Evolutionary conservation across 2,113 vertebrate genomes (phyloP).

Genomic region (Piprites chloris): DNA sequence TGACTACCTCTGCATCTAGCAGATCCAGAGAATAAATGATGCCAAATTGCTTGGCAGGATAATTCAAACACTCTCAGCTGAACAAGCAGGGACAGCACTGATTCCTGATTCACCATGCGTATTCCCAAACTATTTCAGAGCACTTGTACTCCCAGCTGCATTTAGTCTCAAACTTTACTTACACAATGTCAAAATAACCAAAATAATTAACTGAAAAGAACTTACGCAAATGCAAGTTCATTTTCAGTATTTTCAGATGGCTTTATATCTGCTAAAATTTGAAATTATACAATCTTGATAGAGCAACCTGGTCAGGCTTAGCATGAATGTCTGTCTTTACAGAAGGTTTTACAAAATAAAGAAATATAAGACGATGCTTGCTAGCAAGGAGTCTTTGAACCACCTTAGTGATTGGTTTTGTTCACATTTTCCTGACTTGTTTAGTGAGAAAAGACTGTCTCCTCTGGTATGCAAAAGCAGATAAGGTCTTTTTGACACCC

Average conservation of each 20-base stretch:
- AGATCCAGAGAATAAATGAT: neutral
- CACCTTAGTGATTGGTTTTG: neutral
- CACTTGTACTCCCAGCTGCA: neutral
- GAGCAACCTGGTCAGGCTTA: neutral
- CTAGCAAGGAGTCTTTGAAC: neutral
- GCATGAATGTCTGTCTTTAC: neutral
- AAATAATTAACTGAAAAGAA: neutral
- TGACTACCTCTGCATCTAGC: neutral
- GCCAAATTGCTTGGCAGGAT: slow-evolving; percentile 18
- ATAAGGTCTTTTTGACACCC: neutral
- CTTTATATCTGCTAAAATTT: neutral
- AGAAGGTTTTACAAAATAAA: neutral
- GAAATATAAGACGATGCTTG: neutral
- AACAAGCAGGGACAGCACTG: neutral
- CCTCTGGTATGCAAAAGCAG: neutral
- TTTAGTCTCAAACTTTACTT: neutral
- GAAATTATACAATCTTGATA: neutral
- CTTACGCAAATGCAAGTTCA: neutral
- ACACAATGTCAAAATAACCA: neutral
- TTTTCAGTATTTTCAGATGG: neutral
- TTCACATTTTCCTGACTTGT: neutral
- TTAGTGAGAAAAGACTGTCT: neutral
- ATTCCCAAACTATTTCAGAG: neutral
- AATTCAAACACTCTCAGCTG: neutral
- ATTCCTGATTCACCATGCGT: neutral